Base-by-base conservation (phyloP, 2,113 vertebrate species). In the Corythornis vintsioides region DNA sequence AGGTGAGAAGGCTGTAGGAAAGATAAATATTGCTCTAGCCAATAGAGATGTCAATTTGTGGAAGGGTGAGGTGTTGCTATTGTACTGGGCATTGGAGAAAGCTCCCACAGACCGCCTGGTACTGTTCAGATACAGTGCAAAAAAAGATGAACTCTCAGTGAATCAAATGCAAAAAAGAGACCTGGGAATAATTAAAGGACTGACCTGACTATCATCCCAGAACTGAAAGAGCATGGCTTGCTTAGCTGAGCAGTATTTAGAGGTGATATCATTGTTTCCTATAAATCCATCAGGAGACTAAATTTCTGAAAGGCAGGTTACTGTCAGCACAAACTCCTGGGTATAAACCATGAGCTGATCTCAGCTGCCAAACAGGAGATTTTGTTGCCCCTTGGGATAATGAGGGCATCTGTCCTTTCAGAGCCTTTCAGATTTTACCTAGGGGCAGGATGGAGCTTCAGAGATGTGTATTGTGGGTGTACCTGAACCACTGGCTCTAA, bases 221-320 rank as follows among this genome's bases (percentile, higher is more conserved):
- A 74, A 52, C 33, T 52, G 48, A 59, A 84, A 82, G 69, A 78
- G 40, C 28, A 24, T 63, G 66, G 59, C 66, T 94, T 93, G 94
- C 91, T 95, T 95, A 94, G 83, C 91, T 40, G 67, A 75, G 89
- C 86, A 93, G 71, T 71, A 93, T 86, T 89, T 61, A 56, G 70
- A 84, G 73, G 70, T 83, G 83, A 84, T 86, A 81, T 90, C 69
- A 92, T 67, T 84, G 48, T 60, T 90, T 83, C 86, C 73, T 67
- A 64, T 94, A 92, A 94, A 93, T 92, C 81, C 90, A 60, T 81
- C 21, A 52, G 57, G 22, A 78, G 60, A 71, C 70, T 77, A 66
- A 71, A 90, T 77, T 90, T 93, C 81, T 77, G 73, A 74, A 71
- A 38, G 53, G 29, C 85, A 90, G 52, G 26, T 43, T 89, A 55